A percentile compares a stretch with the other conserved stretches of the same genome.
phyloP scores from a whole-genome alignment of 2,888 invertebrate species.

The Drosophila colorata region DNA sequence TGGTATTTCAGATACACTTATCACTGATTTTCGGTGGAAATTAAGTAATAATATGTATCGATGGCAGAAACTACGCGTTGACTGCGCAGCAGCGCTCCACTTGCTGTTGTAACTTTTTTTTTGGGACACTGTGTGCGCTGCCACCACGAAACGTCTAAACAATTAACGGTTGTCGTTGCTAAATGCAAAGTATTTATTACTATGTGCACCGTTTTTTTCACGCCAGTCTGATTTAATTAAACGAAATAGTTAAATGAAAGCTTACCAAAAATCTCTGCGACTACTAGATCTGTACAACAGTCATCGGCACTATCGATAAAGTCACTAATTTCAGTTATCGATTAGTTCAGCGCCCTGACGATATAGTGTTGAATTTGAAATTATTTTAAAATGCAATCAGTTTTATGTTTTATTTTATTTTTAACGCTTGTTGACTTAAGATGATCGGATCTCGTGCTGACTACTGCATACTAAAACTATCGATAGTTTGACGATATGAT shows the following conservation, averaged over 20 bases:
- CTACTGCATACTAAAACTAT: not conserved
- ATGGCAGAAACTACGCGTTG: conserved; percentile 73
- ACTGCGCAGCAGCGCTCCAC: conserved; percentile 48
- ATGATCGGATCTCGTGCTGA: not conserved
- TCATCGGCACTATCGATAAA: conserved; percentile 39
- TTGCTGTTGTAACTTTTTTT: conserved; percentile 36
- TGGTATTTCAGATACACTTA: not conserved
- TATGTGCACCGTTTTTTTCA: conserved; percentile 1
- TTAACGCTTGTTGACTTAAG: not conserved
- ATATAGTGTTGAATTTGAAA: conserved; percentile 1
- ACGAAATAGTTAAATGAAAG: conserved; percentile 38
- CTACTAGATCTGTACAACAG: conserved; percentile 47
- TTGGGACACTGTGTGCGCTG: not conserved
- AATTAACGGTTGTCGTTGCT: not conserved
- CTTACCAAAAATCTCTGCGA: conserved; percentile 72
- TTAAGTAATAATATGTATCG: conserved; percentile 57
- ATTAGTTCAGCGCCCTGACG: not conserved
- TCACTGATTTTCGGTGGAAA: conserved; percentile 33
- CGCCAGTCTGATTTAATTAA: conserved; percentile 19
- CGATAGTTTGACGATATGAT: not conserved
- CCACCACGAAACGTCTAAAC: not conserved
- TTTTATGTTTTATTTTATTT: too few relatives aligned
- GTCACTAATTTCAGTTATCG: not conserved
- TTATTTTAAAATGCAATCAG: not conserved
- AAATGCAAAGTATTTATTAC: not conserved